Conservation (phyloP, 2,797 vertebrate species). For the Eulemur mongoz region DNA sequence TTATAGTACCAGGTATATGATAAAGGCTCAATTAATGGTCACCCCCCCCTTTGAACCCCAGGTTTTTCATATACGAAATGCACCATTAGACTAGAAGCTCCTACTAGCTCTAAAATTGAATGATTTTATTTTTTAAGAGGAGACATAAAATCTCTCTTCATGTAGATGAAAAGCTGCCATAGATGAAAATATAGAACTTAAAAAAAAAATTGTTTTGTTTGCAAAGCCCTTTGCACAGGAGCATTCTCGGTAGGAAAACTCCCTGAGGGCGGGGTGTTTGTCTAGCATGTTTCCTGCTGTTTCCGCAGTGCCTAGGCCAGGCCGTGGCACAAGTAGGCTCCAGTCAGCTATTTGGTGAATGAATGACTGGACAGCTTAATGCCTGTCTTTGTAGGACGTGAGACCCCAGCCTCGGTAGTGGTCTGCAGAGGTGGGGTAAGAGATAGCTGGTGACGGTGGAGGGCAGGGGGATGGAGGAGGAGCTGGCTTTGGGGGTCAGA, state of each 20-base stretch:
- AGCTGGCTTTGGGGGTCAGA: neutral
- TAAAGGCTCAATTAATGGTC: neutral
- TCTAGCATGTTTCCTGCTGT: neutral
- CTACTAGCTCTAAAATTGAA: neutral
- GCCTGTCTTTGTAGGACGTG: neutral
- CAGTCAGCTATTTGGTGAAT: neutral
- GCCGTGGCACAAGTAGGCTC: neutral
- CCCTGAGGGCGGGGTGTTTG: neutral
- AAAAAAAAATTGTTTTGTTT: neutral
- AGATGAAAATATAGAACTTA: neutral
- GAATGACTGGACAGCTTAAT: neutral
- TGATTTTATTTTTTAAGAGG: neutral
- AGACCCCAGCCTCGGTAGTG: neutral
- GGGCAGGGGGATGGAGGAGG: neutral
- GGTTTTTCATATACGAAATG: neutral
- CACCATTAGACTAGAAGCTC: neutral
- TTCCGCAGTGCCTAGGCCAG: neutral
- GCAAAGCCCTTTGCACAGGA: neutral
- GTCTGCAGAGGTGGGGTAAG: neutral
- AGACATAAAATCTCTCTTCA: neutral
- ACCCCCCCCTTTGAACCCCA: neutral
- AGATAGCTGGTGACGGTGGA: neutral
- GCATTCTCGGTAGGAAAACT: neutral
- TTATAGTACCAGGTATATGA: neutral
- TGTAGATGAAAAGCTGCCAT: neutral